A percentile compares a stretch with the other conserved stretches of the same genome.
Evolutionary conservation across 2,113 vertebrate species (phyloP).

Genomic region (Ginglymostoma cirratum): DNA sequence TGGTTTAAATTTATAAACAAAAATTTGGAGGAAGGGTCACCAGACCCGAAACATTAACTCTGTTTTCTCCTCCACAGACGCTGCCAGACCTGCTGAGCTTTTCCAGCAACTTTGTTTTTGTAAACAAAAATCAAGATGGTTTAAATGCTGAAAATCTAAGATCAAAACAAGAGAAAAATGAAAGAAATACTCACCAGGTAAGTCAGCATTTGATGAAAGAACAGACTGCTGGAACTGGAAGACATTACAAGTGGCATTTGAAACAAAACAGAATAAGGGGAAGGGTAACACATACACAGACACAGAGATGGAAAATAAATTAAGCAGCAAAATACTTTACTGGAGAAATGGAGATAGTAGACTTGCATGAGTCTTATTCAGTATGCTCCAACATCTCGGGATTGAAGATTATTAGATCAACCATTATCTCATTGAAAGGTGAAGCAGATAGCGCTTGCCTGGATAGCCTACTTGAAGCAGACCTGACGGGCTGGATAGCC

Average conservation of each 20-base stretch:
- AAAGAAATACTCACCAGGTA: background rate
- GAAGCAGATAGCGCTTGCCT: too few relatives aligned
- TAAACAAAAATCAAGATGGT: background rate
- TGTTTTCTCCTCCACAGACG: too few relatives aligned
- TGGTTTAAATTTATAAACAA: background rate
- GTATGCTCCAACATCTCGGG: too few relatives aligned
- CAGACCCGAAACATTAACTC: too few relatives aligned
- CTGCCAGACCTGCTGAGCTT: too few relatives aligned
- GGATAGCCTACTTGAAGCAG: too few relatives aligned
- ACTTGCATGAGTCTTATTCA: background rate
- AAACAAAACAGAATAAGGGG: background rate
- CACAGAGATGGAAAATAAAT: background rate
- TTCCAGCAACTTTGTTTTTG: too few relatives aligned
- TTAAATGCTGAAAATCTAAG: background rate
- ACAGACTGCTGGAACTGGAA: background rate
- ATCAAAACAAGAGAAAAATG: background rate
- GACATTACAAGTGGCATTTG: background rate
- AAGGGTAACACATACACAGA: background rate
- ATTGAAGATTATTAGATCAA: too few relatives aligned
- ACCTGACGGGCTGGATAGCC: too few relatives aligned
- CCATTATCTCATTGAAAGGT: too few relatives aligned
- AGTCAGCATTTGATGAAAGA: background rate
- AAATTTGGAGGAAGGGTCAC: background rate
- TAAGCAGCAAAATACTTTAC: background rate
- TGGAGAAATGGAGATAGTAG: background rate